These are phyloP conservation scores for Melipona quadrifasciata DNA, from an alignment of 1,140 invertebrate species.

Conservation along the genomic window DNA sequence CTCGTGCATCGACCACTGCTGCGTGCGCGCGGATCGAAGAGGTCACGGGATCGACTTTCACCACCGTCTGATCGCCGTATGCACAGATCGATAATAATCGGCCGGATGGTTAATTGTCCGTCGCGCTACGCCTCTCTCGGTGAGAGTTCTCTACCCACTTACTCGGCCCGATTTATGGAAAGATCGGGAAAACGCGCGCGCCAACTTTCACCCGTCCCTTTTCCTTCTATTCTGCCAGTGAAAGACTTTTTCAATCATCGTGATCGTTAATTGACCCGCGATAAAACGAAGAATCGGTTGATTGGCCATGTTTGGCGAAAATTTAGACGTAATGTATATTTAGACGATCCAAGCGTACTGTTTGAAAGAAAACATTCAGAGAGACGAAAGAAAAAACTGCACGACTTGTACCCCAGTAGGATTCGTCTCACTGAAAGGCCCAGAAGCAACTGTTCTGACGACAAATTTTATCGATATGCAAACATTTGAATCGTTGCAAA, in stretches of 20 bases:
- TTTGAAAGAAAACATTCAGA: not conserved
- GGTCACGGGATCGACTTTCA: conserved; percentile 65
- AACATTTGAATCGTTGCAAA: too few species aligned
- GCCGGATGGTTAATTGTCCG: conserved; percentile 55
- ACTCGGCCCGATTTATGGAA: conserved; percentile 32
- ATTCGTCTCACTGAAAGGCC: too few species aligned
- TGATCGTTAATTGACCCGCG: conserved; percentile 22
- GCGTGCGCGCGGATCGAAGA: conserved; percentile 3
- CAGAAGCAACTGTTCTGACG: too few species aligned
- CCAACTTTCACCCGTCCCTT: conserved; percentile 33
- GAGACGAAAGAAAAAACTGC: too few species aligned
- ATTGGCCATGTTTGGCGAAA: conserved; percentile 2
- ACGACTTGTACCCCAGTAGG: too few species aligned
- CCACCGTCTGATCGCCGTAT: conserved; percentile 30
- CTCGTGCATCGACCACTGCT: conserved; percentile 12
- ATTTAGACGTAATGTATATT: not conserved
- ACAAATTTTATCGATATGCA: too few species aligned
- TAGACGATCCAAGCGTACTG: not conserved
- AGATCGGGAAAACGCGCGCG: conserved; percentile 25
- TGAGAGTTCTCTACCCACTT: conserved; percentile 9
- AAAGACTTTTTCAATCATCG: not conserved
- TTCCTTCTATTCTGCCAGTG: not conserved
- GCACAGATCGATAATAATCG: conserved; percentile 65
- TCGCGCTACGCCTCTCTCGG: conserved; percentile 20
- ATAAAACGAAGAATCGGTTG: conserved; percentile 2